Evolutionary conservation across 2,888 invertebrate species (phyloP), one percentile per base, ranked within the genome.

Genomic region (Aethes cnicana): DNA sequence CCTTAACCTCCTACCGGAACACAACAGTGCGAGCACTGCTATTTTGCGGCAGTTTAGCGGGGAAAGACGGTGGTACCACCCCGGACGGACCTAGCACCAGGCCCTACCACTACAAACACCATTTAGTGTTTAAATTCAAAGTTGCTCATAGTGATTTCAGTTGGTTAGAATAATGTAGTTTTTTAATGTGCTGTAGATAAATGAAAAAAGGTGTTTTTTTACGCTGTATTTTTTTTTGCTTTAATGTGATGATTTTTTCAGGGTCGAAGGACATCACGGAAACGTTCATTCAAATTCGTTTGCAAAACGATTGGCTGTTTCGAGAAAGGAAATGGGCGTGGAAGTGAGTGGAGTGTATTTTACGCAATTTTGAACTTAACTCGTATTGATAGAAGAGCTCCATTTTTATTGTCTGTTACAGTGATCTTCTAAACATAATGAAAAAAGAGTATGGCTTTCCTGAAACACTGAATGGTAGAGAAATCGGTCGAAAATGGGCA

Each of bases 201-300:
- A n/a, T n/a, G n/a, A n/a, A n/a, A n/a, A n/a, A n/a, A n/a, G n/a
- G n/a, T n/a, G n/a, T n/a, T n/a, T n/a, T n/a, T n/a, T n/a, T n/a
- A n/a, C n/a, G n/a, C n/a, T n/a, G n/a, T n/a, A n/a, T n/a, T n/a
- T 33, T 32, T 32, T 11, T 8, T 32, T 17, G 16, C 14, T 12
- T 8, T 41, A n/a, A 4, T 18, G 12, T 20, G 8, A 14, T 2
- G 8, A 25, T 37, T 11, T 8, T 75, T 68, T 3, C 72, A 90
- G 90, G 90, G 90, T 76, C 87, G 1, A 84, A 81, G 64, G 81
- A 89, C 54, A 83, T 89, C 39, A 90, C 89, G 2, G 88, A 89
- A 60, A 74, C 81, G 2, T 89, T 90, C 53, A 85, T 90, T 61
- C 88, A 90, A 61, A 76, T 89, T 16, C 72, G 89, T 47, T 52